phyloP scores from a whole-genome alignment of 2,113 vertebrate genomes.

The Nibea coibor region DNA sequence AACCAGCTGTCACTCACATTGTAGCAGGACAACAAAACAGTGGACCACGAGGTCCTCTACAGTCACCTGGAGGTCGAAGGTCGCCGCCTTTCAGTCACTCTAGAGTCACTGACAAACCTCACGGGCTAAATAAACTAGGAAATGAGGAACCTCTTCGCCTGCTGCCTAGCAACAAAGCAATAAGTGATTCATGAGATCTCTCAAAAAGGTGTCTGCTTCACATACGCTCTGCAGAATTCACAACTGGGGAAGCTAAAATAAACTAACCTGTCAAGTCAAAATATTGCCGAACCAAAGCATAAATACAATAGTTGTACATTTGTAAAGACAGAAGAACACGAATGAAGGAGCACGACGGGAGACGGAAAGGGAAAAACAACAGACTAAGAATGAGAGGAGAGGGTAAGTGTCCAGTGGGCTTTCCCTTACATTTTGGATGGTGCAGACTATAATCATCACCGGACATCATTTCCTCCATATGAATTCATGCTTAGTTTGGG shows the following conservation, averaged over 20 bases:
- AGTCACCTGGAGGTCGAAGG: slow-evolving; percentile 58
- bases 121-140: slow-evolving; percentile 34
- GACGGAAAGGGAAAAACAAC: slow-evolving; percentile 3
- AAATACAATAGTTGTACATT: neutral
- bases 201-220: slow-evolving; percentile 46
- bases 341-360: neutral
- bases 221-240: slow-evolving; percentile 17
- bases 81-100: slow-evolving; percentile 29
- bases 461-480: slow-evolving; percentile 40
- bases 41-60: slow-evolving; percentile 20
- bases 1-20: slow-evolving; percentile 58
- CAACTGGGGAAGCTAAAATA: slow-evolving; percentile 12
- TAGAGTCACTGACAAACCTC: slow-evolving; percentile 39
- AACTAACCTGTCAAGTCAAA: neutral
- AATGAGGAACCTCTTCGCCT: slow-evolving; percentile 44
- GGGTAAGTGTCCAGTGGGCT: neutral
- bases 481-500: slow-evolving; percentile 55
- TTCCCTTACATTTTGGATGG: slow-evolving; percentile 27
- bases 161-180: slow-evolving; percentile 81
- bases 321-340: neutral
- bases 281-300: neutral
- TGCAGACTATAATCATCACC: slow-evolving; percentile 16
- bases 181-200: slow-evolving; percentile 55
- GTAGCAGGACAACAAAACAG: slow-evolving; percentile 38
- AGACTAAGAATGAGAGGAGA: slow-evolving; percentile 10